These are phyloP conservation scores for Rhinichthys osculus DNA, from an alignment of 2,797 vertebrate species.

Conservation along the genomic window DNA sequence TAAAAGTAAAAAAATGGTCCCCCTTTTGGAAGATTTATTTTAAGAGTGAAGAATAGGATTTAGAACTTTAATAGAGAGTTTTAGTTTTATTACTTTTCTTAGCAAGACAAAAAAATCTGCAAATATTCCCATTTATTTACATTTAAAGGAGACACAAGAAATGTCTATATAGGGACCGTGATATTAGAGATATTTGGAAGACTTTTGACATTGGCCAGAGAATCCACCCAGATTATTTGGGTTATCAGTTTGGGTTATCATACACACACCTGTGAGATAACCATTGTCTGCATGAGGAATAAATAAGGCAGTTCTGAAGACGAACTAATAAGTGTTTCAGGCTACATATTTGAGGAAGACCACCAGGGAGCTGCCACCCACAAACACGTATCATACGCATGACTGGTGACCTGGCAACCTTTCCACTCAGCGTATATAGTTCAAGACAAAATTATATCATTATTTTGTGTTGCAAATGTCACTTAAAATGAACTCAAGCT, in stretches of 20 bases:
- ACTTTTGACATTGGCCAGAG: no score
- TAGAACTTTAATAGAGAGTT: no score
- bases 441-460: background rate
- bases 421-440: background rate
- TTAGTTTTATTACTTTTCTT: no score
- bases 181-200: no score
- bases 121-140: no score
- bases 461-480: background rate
- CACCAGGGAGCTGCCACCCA: conserved; percentile 40
- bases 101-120: no score
- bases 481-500: background rate
- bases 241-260: no score
- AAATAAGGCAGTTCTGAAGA: background rate
- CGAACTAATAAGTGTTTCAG: background rate
- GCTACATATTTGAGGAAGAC: conserved; percentile 26
- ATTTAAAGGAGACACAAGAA: no score
- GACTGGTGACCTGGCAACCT: conserved; percentile 23
- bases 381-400: background rate
- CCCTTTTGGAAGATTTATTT: background rate
- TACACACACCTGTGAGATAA: background rate
- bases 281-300: background rate
- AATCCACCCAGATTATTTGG: no score
- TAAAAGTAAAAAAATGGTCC: background rate
- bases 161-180: no score
- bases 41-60: no score